phyloP scores from a whole-genome alignment of 2,797 vertebrate species.

The Pristis pectinata region DNA sequence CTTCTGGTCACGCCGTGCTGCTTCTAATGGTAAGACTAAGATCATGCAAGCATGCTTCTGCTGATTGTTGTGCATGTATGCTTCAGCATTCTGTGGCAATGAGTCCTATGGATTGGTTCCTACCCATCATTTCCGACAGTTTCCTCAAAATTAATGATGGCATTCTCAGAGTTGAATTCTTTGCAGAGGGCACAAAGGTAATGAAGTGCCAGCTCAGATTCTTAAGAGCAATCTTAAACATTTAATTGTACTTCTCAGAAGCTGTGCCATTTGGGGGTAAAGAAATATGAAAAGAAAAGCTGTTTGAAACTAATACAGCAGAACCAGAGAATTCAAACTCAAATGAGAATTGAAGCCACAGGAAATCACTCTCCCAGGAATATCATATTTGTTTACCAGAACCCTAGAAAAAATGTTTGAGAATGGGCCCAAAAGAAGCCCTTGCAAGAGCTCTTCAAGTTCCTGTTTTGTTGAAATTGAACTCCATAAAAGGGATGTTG shows the following conservation, averaged over 20 bases:
- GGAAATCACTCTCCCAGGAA: not conserved
- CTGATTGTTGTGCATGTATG: not conserved
- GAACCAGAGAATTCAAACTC: not conserved
- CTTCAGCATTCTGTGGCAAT: not conserved
- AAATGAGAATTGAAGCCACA: not conserved
- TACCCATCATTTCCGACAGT: not conserved
- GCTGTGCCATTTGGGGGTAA: not conserved
- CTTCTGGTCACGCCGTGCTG: not conserved
- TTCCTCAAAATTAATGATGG: not conserved
- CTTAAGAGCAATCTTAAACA: not conserved
- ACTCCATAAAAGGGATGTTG: not conserved
- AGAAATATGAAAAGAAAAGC: not conserved
- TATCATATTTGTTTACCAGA: not conserved
- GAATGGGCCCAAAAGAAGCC: not conserved
- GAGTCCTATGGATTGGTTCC: not conserved
- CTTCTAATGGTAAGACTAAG: not conserved
- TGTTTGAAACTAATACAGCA: not conserved
- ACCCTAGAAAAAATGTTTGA: not conserved
- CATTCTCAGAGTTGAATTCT: not conserved
- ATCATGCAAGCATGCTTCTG: not conserved
- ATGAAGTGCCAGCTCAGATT: not conserved
- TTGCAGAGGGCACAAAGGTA: not conserved
- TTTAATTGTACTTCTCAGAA: not conserved
- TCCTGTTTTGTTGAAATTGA: not conserved
- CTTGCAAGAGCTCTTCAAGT: not conserved